Evolutionary conservation across 2,113 vertebrate genomes (phyloP).

Genomic region (Corydoras maculifer): DNA sequence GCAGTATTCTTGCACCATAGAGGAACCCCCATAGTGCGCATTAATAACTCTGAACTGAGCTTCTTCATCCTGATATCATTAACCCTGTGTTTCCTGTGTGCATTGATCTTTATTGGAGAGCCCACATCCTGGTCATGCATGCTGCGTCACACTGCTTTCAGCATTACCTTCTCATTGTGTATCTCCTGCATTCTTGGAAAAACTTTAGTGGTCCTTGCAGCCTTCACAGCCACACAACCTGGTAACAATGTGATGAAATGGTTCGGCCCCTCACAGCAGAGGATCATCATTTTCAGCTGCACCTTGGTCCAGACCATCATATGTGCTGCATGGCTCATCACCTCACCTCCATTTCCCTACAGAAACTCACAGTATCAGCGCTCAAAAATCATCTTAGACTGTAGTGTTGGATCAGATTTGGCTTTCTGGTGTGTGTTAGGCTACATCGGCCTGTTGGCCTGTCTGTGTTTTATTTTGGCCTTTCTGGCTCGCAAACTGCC

Average conservation of each 20-base stretch:
- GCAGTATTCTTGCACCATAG: slow-evolving; percentile 43
- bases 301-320: slow-evolving; percentile 55
- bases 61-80: slow-evolving; percentile 50
- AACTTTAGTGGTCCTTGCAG: slow-evolving; percentile 59
- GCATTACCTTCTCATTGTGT: slow-evolving; percentile 59
- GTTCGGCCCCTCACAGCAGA: slow-evolving; percentile 57
- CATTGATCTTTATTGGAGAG: slow-evolving; percentile 50
- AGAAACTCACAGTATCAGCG: slow-evolving; percentile 48
- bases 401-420: slow-evolving; percentile 51
- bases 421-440: slow-evolving; percentile 59
- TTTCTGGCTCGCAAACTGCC: slow-evolving; percentile 59
- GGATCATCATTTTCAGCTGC: slow-evolving; percentile 46
- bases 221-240: slow-evolving; percentile 56
- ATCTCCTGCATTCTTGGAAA: slow-evolving; percentile 63
- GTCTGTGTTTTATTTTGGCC: slow-evolving; percentile 49
- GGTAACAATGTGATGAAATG: slow-evolving; percentile 58
- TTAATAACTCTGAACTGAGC: slow-evolving; percentile 51
- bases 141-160: slow-evolving; percentile 59
- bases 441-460: slow-evolving; percentile 55
- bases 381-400: slow-evolving; percentile 56
- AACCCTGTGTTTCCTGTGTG: slow-evolving; percentile 48
- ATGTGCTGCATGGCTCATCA: slow-evolving; percentile 54
- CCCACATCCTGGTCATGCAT: slow-evolving; percentile 56
- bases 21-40: slow-evolving; percentile 47
- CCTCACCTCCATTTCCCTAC: slow-evolving; percentile 50